Conservation (phyloP, 2,113 vertebrate species). For the Glaucidium brasilianum region DNA sequence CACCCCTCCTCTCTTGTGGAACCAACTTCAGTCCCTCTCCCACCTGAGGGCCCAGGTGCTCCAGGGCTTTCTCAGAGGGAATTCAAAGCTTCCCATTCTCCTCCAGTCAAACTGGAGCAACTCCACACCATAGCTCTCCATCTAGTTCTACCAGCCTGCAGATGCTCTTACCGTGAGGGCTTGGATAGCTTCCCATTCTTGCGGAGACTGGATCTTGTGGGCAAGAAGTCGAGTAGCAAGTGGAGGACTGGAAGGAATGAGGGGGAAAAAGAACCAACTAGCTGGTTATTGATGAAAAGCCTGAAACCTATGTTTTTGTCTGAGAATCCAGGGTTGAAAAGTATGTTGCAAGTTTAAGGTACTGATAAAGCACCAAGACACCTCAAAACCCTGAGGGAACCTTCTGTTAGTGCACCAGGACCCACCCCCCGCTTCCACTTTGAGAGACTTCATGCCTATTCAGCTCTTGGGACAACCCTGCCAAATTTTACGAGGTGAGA, state of each 20-base stretch:
- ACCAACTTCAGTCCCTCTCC: background rate
- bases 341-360: background rate
- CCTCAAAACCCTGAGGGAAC: background rate
- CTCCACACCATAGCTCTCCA: background rate
- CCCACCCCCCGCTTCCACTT: background rate
- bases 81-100: background rate
- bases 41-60: background rate
- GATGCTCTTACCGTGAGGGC: conserved; percentile 85
- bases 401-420: background rate
- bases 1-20: background rate
- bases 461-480: background rate
- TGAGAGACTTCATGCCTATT: background rate
- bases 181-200: conserved; percentile 97
- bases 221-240: conserved; percentile 93
- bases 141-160: background rate
- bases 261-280: background rate
- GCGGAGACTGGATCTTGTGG: conserved; percentile 98
- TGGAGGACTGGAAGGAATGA: conserved; percentile 78
- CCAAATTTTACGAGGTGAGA: background rate
- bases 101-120: background rate
- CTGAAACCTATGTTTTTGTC: background rate
- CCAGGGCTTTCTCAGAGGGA: background rate
- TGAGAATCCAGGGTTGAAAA: background rate
- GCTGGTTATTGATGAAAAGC: background rate
- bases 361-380: background rate